Conservation (phyloP, 2,797 vertebrate species). For the Pipistrellus pygmaeus region DNA sequence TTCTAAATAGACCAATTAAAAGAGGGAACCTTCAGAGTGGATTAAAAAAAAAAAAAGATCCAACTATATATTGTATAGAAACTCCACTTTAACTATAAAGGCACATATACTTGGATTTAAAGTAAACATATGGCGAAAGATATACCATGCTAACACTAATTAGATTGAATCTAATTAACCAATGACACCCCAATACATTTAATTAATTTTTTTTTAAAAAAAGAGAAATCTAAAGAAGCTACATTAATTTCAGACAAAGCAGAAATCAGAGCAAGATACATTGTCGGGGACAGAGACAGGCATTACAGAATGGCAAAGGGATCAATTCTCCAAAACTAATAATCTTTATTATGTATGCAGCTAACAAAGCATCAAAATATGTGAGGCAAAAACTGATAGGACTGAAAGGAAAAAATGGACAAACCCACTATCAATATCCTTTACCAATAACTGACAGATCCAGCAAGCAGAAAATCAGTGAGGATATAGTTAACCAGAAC, state of each 20-base stretch:
- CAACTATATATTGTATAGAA: slow-evolving; percentile 27
- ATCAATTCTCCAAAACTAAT: not conserved
- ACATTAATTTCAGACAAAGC: slow-evolving; percentile 50
- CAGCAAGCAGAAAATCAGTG: slow-evolving; percentile 59
- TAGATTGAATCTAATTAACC: slow-evolving; percentile 23
- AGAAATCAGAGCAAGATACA: slow-evolving; percentile 48
- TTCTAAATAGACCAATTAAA: slow-evolving; percentile 29
- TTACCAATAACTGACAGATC: slow-evolving; percentile 35
- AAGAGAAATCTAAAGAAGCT: slow-evolving; percentile 32
- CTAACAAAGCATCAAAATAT: not conserved
- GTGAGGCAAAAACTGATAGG: not conserved
- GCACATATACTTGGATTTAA: slow-evolving; percentile 26
- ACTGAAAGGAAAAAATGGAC: not conserved
- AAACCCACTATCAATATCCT: slow-evolving; percentile 3
- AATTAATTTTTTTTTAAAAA: not conserved
- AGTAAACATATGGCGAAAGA: not conserved
- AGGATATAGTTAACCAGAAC: slow-evolving; percentile 36
- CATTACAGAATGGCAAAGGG: not conserved
- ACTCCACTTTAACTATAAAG: slow-evolving; percentile 33
- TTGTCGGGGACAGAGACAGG: not conserved
- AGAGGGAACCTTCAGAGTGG: not conserved
- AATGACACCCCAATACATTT: not conserved
- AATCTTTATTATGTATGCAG: not conserved
- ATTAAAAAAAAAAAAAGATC: slow-evolving; percentile 1
- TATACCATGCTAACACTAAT: not conserved